Conservation (phyloP, 2,113 vertebrate genomes). For the Cyphomyrus discorhynchus region DNA sequence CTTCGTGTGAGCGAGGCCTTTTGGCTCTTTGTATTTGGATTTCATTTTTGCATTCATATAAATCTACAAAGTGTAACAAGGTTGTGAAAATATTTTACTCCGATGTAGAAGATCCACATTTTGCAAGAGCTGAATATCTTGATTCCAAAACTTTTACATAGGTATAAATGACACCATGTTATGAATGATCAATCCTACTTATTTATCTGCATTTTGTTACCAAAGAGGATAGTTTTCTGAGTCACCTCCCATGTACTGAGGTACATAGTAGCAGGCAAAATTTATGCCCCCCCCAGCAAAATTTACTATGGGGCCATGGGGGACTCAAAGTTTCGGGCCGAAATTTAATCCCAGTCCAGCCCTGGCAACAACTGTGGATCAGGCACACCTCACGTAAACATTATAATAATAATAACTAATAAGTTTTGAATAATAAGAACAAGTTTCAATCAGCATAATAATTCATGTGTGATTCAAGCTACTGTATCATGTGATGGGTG, state of each 20-base stretch:
- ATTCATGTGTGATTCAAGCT: not conserved
- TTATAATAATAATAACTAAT: not conserved
- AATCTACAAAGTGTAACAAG: not conserved
- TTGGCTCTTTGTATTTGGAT: not conserved
- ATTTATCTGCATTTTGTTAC: not conserved
- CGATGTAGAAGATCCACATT: not conserved
- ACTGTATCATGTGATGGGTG: not conserved
- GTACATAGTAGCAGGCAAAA: not conserved
- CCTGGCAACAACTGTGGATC: not conserved
- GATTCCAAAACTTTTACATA: not conserved
- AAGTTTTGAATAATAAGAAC: not conserved
- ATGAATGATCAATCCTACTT: not conserved
- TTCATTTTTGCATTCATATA: not conserved
- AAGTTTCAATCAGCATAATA: not conserved
- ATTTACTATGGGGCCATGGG: not conserved
- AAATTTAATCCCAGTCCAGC: not conserved
- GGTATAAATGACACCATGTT: not conserved
- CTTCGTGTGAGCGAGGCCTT: not conserved
- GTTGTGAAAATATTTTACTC: not conserved
- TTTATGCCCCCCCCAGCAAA: not conserved
- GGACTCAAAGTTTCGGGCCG: not conserved
- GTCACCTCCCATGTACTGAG: not conserved
- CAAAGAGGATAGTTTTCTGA: not conserved
- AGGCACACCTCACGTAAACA: not conserved
- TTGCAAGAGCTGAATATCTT: not conserved